Evolutionary conservation across 2,113 vertebrate genomes (phyloP).

Genomic region (Emydura subglobosa): DNA sequence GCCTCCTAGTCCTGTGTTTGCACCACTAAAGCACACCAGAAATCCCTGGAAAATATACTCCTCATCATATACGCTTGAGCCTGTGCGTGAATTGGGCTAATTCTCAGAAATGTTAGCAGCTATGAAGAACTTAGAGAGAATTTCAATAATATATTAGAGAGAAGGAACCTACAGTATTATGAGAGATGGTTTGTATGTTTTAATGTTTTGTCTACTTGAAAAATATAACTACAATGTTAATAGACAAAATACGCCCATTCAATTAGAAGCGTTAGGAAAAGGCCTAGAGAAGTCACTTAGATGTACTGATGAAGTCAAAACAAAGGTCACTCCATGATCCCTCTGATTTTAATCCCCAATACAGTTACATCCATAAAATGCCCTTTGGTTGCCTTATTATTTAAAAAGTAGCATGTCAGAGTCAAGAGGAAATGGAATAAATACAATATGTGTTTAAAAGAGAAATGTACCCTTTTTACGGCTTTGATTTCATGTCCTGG

Average conservation of each 20-base stretch:
- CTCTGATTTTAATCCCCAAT: not conserved
- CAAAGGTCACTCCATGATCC: not conserved
- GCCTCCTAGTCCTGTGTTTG: not conserved
- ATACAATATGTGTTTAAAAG: not conserved
- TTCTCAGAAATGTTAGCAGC: not conserved
- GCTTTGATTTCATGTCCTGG: constrained; percentile 87
- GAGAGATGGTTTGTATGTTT: not conserved
- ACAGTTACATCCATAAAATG: not conserved
- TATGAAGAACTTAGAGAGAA: not conserved
- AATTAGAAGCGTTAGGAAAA: not conserved
- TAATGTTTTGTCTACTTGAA: not conserved
- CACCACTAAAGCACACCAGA: not conserved
- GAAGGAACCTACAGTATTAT: not conserved
- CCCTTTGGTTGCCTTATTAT: not conserved
- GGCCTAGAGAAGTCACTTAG: not conserved
- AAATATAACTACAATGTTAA: not conserved
- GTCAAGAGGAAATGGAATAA: not conserved
- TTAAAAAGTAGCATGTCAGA: not conserved
- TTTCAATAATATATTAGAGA: not conserved
- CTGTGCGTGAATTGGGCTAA: not conserved
- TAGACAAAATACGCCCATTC: not conserved
- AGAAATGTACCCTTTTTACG: constrained; percentile 83
- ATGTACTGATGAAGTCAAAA: not conserved
- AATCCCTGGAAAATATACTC: not conserved
- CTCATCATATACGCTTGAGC: not conserved